A percentile compares a stretch with the other conserved stretches of the same genome.
Conservation (phyloP, 1,140 invertebrate species). For the Asobara japonica region DNA sequence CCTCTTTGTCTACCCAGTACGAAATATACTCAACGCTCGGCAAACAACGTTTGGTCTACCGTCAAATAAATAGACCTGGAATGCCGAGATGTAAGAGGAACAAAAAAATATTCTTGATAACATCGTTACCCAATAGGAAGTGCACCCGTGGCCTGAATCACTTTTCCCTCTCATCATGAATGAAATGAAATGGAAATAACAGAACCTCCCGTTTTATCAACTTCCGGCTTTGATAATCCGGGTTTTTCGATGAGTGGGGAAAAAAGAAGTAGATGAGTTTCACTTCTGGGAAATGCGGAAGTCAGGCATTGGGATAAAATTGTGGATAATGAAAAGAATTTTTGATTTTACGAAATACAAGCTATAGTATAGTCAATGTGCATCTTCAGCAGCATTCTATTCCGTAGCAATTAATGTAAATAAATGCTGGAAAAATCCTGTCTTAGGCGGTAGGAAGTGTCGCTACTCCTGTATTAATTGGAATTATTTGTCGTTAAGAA, state of each 20-base stretch:
- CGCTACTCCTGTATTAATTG: no score
- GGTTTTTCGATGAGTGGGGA: not conserved
- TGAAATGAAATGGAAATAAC: slow-evolving; percentile 3
- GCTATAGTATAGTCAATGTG: no score
- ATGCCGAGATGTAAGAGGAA: not conserved
- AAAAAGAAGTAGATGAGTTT: not conserved
- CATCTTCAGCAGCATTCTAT: no score
- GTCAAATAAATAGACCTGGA: not conserved
- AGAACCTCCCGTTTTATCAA: not conserved
- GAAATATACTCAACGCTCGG: slow-evolving; percentile 18
- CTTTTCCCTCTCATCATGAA: not conserved
- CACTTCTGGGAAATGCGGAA: not conserved
- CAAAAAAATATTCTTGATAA: slow-evolving; percentile 7
- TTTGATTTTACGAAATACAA: no score
- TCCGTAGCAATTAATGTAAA: no score
- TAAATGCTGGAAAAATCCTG: no score
- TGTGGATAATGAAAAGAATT: no score
- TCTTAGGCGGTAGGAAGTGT: no score
- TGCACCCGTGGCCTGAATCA: not conserved
- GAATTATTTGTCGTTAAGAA: no score
- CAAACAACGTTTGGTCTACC: slow-evolving; percentile 37
- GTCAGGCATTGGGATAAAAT: not conserved
- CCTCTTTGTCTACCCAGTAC: slow-evolving; percentile 30
- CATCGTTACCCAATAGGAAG: not conserved
- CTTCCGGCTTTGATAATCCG: slow-evolving; percentile 4